Conservation (phyloP, 2,797 vertebrate species). For the Esox lucius region DNA sequence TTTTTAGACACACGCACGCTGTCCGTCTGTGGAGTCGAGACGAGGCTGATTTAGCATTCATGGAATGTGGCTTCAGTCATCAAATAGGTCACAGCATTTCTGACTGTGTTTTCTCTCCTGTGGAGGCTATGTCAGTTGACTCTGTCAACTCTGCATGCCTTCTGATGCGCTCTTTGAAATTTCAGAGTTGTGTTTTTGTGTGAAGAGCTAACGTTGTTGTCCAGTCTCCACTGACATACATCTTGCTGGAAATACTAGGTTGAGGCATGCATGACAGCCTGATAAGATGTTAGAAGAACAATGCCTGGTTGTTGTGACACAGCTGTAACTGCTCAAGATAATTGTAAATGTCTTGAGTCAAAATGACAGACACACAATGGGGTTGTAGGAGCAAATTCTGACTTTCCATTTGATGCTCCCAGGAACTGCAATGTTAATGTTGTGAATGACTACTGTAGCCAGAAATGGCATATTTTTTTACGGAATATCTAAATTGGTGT, state of each 20-base stretch:
- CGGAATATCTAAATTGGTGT: too few species aligned
- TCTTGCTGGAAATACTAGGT: not conserved
- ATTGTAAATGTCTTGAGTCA: not conserved
- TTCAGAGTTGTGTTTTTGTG: not conserved
- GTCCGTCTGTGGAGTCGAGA: constrained; percentile 1
- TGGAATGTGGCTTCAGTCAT: constrained; percentile 11
- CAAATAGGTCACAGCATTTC: constrained; percentile 17
- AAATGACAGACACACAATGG: not conserved
- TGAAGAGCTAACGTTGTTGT: not conserved
- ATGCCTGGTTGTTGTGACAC: not conserved
- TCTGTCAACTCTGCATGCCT: not conserved
- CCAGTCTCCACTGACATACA: not conserved
- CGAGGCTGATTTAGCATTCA: constrained; percentile 33
- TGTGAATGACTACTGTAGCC: too few species aligned
- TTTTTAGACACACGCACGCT: not conserved
- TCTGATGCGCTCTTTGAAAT: not conserved
- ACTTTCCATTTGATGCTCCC: not conserved
- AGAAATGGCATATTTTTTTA: too few species aligned
- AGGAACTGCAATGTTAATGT: not conserved
- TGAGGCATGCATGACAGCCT: not conserved
- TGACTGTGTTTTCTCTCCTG: not conserved
- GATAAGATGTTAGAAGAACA: not conserved
- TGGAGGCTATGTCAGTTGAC: too few species aligned
- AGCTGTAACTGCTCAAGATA: not conserved
- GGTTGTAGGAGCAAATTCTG: not conserved